Evolutionary conservation across 1,140 invertebrate genomes (phyloP).

Genomic region (Eciton burchellii): DNA sequence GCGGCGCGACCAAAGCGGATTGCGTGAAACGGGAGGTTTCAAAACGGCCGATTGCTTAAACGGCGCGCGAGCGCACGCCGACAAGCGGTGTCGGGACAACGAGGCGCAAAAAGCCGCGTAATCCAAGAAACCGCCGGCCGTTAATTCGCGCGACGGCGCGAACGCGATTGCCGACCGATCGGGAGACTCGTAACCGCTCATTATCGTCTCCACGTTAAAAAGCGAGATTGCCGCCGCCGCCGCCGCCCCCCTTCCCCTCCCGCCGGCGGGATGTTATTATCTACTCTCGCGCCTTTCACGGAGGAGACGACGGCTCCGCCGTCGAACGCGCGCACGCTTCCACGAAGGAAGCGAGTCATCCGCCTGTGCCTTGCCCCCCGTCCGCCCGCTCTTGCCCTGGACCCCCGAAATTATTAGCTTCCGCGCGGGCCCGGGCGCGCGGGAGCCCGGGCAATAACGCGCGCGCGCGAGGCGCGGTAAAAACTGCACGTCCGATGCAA

Average conservation of each 20-base stretch:
- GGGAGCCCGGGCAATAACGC: neutral
- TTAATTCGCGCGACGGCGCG: conserved; percentile 39
- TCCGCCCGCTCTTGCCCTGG: neutral
- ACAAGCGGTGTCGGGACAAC: conserved; percentile 31
- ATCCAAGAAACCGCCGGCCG: conserved; percentile 17
- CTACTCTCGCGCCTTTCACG: conserved; percentile 38
- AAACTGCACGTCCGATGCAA: conserved; percentile 71
- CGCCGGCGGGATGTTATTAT: neutral
- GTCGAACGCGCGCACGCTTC: conserved; percentile 33
- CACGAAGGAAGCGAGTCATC: conserved; percentile 43
- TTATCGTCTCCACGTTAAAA: conserved; percentile 57
- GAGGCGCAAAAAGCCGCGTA: conserved; percentile 45
- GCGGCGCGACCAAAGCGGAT: conserved; percentile 3
- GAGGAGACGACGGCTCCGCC: conserved; percentile 20
- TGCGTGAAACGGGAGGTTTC: conserved; percentile 7
- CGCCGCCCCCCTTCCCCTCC: too few relatives aligned
- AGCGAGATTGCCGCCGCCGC: conserved; percentile 27
- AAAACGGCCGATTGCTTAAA: conserved; percentile 14
- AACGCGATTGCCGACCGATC: conserved; percentile 50
- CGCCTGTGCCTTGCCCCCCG: too few relatives aligned
- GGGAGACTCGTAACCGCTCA: conserved; percentile 54
- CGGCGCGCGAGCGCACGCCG: neutral
- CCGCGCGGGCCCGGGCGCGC: conserved; percentile 25
- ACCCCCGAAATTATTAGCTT: conserved; percentile 67
- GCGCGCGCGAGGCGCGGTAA: conserved; percentile 36